Conservation (phyloP, 2,888 invertebrate species). For the Pterostichus madidus region DNA sequence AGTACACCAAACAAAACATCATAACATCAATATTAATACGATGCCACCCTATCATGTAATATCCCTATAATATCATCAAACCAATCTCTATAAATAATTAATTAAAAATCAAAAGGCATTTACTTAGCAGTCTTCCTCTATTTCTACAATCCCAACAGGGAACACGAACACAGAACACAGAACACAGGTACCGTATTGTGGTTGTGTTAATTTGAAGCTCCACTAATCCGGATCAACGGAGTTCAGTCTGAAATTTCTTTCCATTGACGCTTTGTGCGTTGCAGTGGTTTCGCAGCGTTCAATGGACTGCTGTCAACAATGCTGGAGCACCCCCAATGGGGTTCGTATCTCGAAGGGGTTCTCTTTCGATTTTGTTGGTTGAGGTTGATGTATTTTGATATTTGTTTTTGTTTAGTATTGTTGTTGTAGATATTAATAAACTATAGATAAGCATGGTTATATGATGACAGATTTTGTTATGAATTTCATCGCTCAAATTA, state of each 20-base stretch:
- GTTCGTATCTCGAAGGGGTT: conserved; percentile 1
- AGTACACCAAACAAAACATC: too few relatives aligned
- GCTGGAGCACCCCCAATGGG: conserved; percentile 1
- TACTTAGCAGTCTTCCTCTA: conserved; percentile 22
- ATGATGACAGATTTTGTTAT: too few relatives aligned
- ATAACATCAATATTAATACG: conserved; percentile 26
- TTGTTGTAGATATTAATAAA: neutral
- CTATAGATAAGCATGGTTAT: too few relatives aligned
- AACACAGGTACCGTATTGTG: conserved; percentile 37
- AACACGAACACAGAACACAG: neutral
- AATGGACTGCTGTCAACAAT: conserved; percentile 29
- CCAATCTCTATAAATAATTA: conserved; percentile 36
- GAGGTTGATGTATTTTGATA: too few relatives aligned
- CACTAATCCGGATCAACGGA: conserved; percentile 31
- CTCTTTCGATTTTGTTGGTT: conserved; percentile 5
- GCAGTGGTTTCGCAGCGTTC: conserved; percentile 16
- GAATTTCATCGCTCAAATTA: too few relatives aligned
- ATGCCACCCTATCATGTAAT: neutral
- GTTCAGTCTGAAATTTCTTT: conserved; percentile 35
- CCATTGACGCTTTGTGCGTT: conserved; percentile 36
- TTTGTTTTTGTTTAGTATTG: conserved; percentile 20
- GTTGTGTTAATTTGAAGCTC: conserved; percentile 51
- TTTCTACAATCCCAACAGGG: conserved; percentile 3
- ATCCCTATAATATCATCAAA: conserved; percentile 34
- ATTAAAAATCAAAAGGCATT: conserved; percentile 48